Evolutionary conservation across 1,140 invertebrate genomes (phyloP), one percentile per base, ranked within the genome.

Genomic region (Planococcus citri): DNA sequence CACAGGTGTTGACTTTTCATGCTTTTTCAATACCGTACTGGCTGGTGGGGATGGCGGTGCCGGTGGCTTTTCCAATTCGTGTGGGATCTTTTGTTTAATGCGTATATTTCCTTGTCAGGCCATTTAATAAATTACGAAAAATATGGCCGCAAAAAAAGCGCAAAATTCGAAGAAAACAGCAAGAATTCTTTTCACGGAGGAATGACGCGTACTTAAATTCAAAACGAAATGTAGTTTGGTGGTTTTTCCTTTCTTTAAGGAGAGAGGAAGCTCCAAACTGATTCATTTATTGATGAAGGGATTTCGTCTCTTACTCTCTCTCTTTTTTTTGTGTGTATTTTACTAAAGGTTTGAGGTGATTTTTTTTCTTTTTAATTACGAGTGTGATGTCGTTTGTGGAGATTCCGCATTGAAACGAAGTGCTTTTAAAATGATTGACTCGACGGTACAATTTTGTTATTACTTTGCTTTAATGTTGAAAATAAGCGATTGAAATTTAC

Each of bases 51-150:
- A n/a, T n/a, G n/a, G n/a, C n/a, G n/a, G n/a, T n/a, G n/a, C n/a
- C n/a, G n/a, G n/a, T n/a, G n/a, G n/a, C n/a, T 64, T 64, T 64
- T 64, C 25, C 24, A 17, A 25, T 64, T 64, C 60, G 60, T 21
- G 20, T 25, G 41, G 29, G 4, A 8, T 27, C 60, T 64, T 64
- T 64, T 27, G 21, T 64, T 64, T 64, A 64, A 64, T 64, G 25
- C 24, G 10, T 64, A 64, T 25, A 24, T 64, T 27, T 25, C 10
- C 2, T 10, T 64, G 60, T 64, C 60, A 25, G 21, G 20, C 25
- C 60, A 64, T 64, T 64, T 25, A 25, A 64, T 64, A 64, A 64
- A 64, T 64, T 64, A 64, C 60, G 22, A 27, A n/a, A 51, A 51
- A 64, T 3, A 21, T 24, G 9, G 60, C 12, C 4, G 12, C 4